Evolutionary conservation across 2,113 vertebrate genomes (phyloP).

Genomic region (Chlamydotis undulata): DNA sequence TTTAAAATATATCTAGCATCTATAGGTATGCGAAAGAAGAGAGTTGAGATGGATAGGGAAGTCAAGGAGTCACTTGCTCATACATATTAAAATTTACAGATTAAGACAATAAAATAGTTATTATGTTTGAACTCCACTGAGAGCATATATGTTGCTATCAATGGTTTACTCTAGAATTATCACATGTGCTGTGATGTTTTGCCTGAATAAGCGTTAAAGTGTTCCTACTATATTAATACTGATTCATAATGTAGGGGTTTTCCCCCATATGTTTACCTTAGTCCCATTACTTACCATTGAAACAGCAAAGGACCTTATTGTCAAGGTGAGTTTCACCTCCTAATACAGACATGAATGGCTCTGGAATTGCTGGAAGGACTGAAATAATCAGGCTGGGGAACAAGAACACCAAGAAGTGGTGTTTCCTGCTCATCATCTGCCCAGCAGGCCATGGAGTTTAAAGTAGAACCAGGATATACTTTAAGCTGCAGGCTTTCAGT

Average conservation of each 20-base stretch:
- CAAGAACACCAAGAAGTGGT: neutral
- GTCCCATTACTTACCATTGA: neutral
- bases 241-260: neutral
- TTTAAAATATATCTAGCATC: neutral
- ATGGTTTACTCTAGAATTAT: neutral
- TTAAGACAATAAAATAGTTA: neutral
- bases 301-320: neutral
- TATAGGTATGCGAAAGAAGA: neutral
- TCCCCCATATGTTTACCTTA: neutral
- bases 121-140: neutral
- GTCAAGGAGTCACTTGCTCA: neutral
- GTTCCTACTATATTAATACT: neutral
- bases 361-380: neutral
- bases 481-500: neutral
- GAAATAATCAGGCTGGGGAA: neutral
- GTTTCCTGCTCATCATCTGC: neutral
- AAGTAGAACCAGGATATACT: neutral
- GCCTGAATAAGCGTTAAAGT: neutral
- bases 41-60: neutral
- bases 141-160: neutral
- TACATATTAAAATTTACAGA: neutral
- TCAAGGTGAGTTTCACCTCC: neutral
- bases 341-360: neutral
- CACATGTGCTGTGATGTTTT: neutral
- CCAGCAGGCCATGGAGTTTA: fast-evolving